Base-by-base conservation (phyloP, 2,888 invertebrate species). In the Pycnomerus fuliginosus region DNA sequence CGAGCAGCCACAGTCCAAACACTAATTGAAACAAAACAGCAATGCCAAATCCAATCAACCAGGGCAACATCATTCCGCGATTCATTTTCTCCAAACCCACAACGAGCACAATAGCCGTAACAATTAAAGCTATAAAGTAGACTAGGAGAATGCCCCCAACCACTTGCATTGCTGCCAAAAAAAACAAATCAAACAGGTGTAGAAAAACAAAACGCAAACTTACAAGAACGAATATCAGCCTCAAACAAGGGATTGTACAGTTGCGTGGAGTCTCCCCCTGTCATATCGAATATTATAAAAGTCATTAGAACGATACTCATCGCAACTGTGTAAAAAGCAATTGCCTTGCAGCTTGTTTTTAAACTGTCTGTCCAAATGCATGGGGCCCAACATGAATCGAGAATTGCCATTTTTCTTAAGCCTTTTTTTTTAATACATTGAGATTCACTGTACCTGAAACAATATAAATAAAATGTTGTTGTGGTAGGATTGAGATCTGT, bases 231-330 rank as follows among this genome's bases (percentile, higher is more conserved):
- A 3, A 90, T 80, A 73, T 92, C 91, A 16, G 91, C 83, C 73
- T 94, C 93, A 72, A 93, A 94, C 17, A 91, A 74, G 0, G 93
- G 93, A 62, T 87, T 88, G 75, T 91, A 93, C 2, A 92, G 74
- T 68, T 92, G 91, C 0, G 89, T 84, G 0, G 92, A 92, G 62
- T 92, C 91, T 12, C 93, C 93, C n/a, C 93, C 93, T 52, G 71
- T 70, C 75, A 93, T 80, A 73, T 90, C 85, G 67, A 91, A 91
- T 1, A 73, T 71, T 43, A 88, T 82, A 53, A 83, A 74, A 2
- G 87, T 88, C 53, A 90, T 89, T 0, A 88, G 65, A 8, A 91
- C 78, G 16, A 88, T 59, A 50, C 88, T 84, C 62, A 87, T 73
- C 1, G 89, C 84, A 16, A 80, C 77, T 1, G 90, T 86, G 61